These are phyloP conservation scores for Hyperoplus lanceolatus DNA, from an alignment of 2,797 vertebrate genomes.

Conservation along the genomic window DNA sequence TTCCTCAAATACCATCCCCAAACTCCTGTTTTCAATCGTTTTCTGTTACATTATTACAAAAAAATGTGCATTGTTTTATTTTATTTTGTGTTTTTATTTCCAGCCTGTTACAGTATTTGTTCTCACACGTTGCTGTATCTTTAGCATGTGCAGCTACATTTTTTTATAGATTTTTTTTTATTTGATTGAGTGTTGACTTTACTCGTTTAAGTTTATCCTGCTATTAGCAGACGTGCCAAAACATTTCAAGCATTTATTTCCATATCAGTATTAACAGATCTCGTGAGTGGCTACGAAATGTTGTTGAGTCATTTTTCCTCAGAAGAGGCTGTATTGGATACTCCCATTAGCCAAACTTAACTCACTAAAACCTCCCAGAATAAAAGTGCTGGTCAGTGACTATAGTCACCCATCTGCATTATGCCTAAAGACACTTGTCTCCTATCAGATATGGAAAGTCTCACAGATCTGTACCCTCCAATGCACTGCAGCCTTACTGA, in stretches of 20 bases:
- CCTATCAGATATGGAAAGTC: slow-evolving; percentile 7
- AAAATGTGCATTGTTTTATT: slow-evolving; percentile 26
- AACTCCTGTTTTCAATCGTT: slow-evolving; percentile 46
- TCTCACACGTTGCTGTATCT: slow-evolving; percentile 72
- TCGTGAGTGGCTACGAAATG: slow-evolving; percentile 9
- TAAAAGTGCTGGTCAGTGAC: slow-evolving; percentile 1
- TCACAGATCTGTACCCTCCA: background rate
- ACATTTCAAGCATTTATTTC: slow-evolving; percentile 45
- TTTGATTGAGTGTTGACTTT: slow-evolving; percentile 60
- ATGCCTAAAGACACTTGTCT: slow-evolving; percentile 3
- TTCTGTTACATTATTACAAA: slow-evolving; percentile 55
- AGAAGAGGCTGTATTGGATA: background rate
- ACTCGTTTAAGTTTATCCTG: slow-evolving; percentile 40
- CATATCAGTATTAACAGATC: slow-evolving; percentile 42
- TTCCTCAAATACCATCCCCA: slow-evolving; percentile 54
- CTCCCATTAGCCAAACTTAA: background rate
- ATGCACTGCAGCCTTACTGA: slow-evolving; percentile 46
- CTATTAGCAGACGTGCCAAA: slow-evolving; percentile 66
- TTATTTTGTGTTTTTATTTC: slow-evolving; percentile 59
- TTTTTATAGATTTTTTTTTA: slow-evolving; percentile 41
- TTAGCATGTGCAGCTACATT: slow-evolving; percentile 82
- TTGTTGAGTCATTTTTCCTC: slow-evolving; percentile 4
- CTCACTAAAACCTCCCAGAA: background rate
- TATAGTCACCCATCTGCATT: background rate
- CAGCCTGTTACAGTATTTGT: slow-evolving; percentile 66